phyloP scores from a whole-genome alignment of 2,113 vertebrate species.

The Carollia perspicillata region DNA sequence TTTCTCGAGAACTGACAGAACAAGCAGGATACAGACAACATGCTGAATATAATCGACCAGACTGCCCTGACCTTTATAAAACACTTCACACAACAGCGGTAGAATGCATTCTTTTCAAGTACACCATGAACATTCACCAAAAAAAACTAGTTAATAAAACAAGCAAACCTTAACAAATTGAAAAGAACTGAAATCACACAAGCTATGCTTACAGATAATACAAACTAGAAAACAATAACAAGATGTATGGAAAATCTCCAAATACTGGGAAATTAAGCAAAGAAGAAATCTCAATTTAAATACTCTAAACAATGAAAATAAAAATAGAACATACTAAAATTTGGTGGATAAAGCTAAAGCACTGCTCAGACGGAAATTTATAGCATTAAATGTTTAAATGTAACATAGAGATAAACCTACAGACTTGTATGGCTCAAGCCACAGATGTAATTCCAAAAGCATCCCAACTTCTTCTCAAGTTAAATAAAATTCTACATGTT shows the following conservation, averaged over 20 bases:
- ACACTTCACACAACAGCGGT: not conserved
- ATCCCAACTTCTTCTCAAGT: not conserved
- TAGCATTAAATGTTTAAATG: not conserved
- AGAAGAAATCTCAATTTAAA: not conserved
- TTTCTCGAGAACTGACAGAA: not conserved
- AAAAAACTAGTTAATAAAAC: not conserved
- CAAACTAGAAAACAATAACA: not conserved
- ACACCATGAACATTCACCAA: not conserved
- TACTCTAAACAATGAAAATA: conserved; percentile 4
- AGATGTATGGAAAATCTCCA: not conserved
- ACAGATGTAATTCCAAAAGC: conserved; percentile 39
- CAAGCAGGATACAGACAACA: not conserved
- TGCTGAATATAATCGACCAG: not conserved
- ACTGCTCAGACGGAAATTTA: not conserved
- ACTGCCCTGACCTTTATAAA: not conserved
- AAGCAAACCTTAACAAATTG: not conserved
- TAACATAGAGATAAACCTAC: not conserved
- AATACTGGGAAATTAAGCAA: conserved; percentile 6
- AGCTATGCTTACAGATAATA: not conserved
- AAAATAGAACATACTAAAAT: not conserved
- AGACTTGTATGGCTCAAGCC: not conserved
- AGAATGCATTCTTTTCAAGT: not conserved
- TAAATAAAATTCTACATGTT: not conserved
- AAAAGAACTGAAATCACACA: not conserved
- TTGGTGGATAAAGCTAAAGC: not conserved